Base-by-base conservation (phyloP, 2,888 invertebrate species). In the Lasioglossum vierecki region DNA sequence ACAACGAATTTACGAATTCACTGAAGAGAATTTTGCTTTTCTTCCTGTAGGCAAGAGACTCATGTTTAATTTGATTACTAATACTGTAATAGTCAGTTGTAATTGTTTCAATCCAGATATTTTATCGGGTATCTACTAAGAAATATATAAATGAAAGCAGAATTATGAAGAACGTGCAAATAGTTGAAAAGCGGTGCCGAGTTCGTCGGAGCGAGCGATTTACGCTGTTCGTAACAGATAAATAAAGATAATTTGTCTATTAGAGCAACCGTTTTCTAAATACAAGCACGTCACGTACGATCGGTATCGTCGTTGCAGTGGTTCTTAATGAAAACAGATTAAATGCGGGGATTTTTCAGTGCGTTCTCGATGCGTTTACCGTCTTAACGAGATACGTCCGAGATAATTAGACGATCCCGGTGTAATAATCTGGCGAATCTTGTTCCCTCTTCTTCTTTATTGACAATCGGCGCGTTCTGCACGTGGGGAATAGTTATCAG, bases 401-500 rank as follows among this genome's bases (percentile, higher is more conserved):
- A 35, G 44, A 84, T 81, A 72, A 80, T 79, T 80, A 75, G 77
- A 79, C 71, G 76, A 82, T 79, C 72, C 76, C 71, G 63, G 46
- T 73, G 87, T 85, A 81, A 89, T 85, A 82, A 87, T 75, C 79
- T 63, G 49, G 53, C 57, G 46, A 84, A 57, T 70, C 71, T 53
- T 83, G 73, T 63, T 53, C 63, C 22, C 49, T 72, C n/a, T 63
- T 63, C 77, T 44, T 71, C 44, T 6, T 44, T 71, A 71, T 44
- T 66, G 66, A 66, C 66, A 49, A 73, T 73, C 46, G 49, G 18
- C 30, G 75, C 75, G 79, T 79, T 83, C 80, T 66, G 70, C 82
- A 80, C 82, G 76, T 70, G 80, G 63, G 6, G 57, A 72, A 78
- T 73, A 75, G 83, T 88, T 88, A 89, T 88, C 87, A 60, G 82